A percentile compares a stretch with the other conserved stretches of the same genome.
Evolutionary conservation across 1,140 invertebrate species (phyloP).

Genomic region (Aricia agestis): DNA sequence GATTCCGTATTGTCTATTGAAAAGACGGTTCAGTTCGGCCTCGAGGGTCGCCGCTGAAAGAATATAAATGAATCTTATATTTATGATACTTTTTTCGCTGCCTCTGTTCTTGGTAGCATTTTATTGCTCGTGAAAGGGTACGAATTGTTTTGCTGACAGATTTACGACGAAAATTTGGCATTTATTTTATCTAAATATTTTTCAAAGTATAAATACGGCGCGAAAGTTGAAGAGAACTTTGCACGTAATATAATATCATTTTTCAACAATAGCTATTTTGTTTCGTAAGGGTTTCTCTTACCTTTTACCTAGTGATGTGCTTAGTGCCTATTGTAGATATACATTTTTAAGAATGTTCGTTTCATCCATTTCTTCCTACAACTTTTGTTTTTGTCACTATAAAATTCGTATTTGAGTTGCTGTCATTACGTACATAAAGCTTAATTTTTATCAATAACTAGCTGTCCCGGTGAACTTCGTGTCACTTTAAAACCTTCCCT

Average conservation of each 20-base stretch:
- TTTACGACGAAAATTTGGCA: conserved; percentile 71
- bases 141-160: conserved; percentile 73
- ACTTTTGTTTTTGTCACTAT: no score
- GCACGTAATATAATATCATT: background rate
- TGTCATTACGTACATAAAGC: no score
- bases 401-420: no score
- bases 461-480: no score
- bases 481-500: no score
- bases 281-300: background rate
- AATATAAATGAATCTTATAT: conserved; percentile 76
- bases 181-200: conserved; percentile 66
- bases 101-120: conserved; percentile 65
- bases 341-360: background rate
- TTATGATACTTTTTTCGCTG: conserved; percentile 70
- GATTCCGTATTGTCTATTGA: conserved; percentile 42
- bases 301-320: no score
- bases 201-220: conserved; percentile 18
- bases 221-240: conserved; percentile 6
- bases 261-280: background rate
- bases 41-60: conserved; percentile 61
- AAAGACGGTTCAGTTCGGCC: conserved; percentile 44
- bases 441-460: no score
- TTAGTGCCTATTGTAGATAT: background rate
- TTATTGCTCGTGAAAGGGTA: conserved; percentile 74
- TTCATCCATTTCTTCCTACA: no score